Evolutionary conservation across 2,797 vertebrate species (phyloP), one percentile per base, ranked within the genome.

Genomic region (Hoplostethus mediterraneus): DNA sequence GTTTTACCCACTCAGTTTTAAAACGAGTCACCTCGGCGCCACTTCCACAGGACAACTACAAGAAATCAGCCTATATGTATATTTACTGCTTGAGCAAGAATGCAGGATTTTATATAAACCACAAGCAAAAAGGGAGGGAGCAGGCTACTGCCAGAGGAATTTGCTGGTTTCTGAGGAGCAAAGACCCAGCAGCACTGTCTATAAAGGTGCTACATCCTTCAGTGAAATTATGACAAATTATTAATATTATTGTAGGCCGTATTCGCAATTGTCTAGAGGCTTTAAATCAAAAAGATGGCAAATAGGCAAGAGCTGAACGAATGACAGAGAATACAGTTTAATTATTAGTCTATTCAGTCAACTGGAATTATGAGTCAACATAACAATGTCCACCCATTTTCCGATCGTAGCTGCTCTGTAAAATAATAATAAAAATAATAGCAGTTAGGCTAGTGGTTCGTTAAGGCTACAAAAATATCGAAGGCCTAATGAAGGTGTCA

Each of bases 11-110:
- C 25, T 10, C 51, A 94, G 92, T 93, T 93, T 84, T 55, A 82
- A 74, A 93, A 84, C 85, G 80, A 92, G 87, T 90, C 93, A 85
- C 63, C n/a, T 71, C 88, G 95, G 94, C 94, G 94, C 95, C 94
- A 95, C 91, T 82, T 94, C 91, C 94, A 89, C 89, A 85, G 80
- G 90, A 92, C 85, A 90, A 79, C 89, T 92, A 94, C 89, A 78
- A 90, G 79, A 92, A 90, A 93, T 73, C 12, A 67, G 52, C 53
- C 30, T 51, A 40, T 40, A 60, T 11, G 33, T 70, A 60, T 14
- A 60, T 67, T 52, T 68, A 63, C 49, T 60, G 58, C 49, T 61
- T 5, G 6, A 58, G 55, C 21, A 76, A 57, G n/a, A 71, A 77
- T 38, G 59, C 10, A 54, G 31, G 51, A 2, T 69, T 87, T 73